A percentile compares a stretch with the other conserved stretches of the same genome.
phyloP scores from a whole-genome alignment of 2,113 vertebrate species.

The Cynocephalus volans region DNA sequence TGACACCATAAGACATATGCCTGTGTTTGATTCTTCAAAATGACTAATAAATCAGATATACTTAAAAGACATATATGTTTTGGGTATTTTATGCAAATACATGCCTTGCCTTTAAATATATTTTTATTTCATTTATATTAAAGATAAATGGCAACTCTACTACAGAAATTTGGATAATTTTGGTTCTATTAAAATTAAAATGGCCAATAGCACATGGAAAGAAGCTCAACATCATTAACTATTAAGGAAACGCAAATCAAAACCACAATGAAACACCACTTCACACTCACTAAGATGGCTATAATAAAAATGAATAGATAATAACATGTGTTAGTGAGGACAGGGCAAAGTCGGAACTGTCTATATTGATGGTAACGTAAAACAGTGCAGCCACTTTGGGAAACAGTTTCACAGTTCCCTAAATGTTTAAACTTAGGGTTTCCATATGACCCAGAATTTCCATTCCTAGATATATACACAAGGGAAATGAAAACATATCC shows the following conservation, averaged over 20 bases:
- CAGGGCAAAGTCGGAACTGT: background rate
- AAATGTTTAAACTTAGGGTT: background rate
- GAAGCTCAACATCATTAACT: background rate
- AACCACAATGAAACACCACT: background rate
- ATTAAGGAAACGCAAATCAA: background rate
- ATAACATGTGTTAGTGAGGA: background rate
- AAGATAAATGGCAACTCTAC: background rate
- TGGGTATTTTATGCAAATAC: background rate
- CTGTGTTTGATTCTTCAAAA: background rate
- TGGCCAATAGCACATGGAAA: background rate
- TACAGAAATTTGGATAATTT: background rate
- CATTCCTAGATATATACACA: background rate
- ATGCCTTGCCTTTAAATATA: background rate
- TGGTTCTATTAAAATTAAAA: background rate
- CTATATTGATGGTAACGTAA: background rate
- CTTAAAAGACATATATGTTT: background rate
- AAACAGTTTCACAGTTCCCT: background rate
- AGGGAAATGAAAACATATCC: background rate
- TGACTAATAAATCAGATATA: background rate
- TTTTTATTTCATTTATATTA: background rate
- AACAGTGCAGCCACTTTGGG: background rate
- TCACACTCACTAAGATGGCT: background rate
- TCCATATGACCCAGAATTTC: background rate
- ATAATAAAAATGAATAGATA: background rate
- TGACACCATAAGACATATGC: background rate